These are phyloP conservation scores for Sebastes taczanowskii DNA, from an alignment of 2,797 vertebrate genomes.

Conservation along the genomic window DNA sequence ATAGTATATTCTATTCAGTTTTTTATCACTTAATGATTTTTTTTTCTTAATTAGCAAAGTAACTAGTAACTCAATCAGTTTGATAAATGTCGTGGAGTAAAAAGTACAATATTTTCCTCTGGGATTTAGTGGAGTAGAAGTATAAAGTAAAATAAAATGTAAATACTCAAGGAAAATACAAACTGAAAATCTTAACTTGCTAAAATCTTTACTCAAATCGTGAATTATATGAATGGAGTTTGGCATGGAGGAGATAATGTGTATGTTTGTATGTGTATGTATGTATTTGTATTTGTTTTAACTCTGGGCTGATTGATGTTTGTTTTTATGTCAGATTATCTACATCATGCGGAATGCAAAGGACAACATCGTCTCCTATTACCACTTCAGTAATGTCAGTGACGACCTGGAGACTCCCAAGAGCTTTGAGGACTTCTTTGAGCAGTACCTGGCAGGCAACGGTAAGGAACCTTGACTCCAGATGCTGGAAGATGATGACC, in stretches of 20 bases:
- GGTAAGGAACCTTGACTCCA: slow-evolving; percentile 37
- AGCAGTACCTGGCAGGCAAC: slow-evolving; percentile 55
- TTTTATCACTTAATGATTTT: no score
- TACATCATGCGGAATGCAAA: slow-evolving; percentile 77
- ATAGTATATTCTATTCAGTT: no score
- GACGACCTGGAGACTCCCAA: slow-evolving; percentile 38
- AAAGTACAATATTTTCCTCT: no score
- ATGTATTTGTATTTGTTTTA: neutral
- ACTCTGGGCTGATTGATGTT: neutral
- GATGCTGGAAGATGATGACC: neutral
- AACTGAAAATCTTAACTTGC: no score
- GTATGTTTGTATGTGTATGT: neutral
- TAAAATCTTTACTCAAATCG: no score
- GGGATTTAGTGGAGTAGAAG: no score
- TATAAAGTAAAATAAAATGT: no score
- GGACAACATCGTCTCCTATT: slow-evolving; percentile 68
- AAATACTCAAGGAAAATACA: no score
- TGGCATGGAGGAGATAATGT: neutral
- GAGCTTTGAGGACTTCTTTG: slow-evolving; percentile 65
- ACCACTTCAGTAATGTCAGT: slow-evolving; percentile 52
- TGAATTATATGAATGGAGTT: neutral
- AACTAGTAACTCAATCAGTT: no score
- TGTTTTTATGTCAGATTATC: slow-evolving; percentile 57
- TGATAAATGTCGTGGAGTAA: no score
- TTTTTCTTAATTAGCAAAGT: no score